Conservation (phyloP, 2,797 vertebrate genomes). For the Lagodon rhomboides region DNA sequence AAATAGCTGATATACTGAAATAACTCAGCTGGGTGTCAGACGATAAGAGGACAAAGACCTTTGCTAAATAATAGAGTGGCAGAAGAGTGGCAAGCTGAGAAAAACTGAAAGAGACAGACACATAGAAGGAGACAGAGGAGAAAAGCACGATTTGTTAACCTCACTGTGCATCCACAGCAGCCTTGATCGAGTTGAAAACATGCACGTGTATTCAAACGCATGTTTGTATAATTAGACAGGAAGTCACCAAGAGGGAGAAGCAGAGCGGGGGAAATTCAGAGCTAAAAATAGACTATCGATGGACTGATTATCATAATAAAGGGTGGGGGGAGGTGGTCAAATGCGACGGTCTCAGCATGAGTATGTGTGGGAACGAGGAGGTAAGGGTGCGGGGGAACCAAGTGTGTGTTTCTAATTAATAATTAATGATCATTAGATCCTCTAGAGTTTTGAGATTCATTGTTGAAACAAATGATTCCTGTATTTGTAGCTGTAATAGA, state of each 20-base stretch:
- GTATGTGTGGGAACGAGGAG: constrained; percentile 37
- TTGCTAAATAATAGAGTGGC: constrained; percentile 75
- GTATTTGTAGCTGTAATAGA: constrained; percentile 15
- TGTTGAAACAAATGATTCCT: constrained; percentile 5
- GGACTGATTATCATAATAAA: constrained; percentile 79
- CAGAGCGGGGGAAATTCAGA: constrained; percentile 44
- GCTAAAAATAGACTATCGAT: constrained; percentile 80
- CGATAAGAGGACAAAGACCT: constrained; percentile 73
- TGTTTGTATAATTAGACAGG: constrained; percentile 75
- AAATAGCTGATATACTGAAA: constrained; percentile 75
- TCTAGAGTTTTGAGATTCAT: constrained; percentile 21
- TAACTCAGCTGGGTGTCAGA: constrained; percentile 71
- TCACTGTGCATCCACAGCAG: constrained; percentile 40
- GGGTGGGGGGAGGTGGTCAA: constrained; percentile 58
- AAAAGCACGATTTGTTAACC: constrained; percentile 33
- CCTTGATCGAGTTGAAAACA: constrained; percentile 30
- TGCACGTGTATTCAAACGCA: constrained; percentile 49
- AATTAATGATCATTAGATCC: constrained; percentile 38
- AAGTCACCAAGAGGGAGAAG: constrained; percentile 65
- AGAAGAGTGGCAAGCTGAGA: constrained; percentile 47
- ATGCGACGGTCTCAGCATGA: constrained; percentile 42
- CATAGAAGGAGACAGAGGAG: constrained; percentile 22
- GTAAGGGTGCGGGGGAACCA: constrained; percentile 1
- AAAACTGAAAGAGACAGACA: constrained; percentile 35
- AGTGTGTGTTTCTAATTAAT: constrained; percentile 34